These are phyloP conservation scores for Cliona cf. orientalis DNA, from an alignment of 37 sponge, comb jelly and placozoan species.

Conservation along the genomic window DNA sequence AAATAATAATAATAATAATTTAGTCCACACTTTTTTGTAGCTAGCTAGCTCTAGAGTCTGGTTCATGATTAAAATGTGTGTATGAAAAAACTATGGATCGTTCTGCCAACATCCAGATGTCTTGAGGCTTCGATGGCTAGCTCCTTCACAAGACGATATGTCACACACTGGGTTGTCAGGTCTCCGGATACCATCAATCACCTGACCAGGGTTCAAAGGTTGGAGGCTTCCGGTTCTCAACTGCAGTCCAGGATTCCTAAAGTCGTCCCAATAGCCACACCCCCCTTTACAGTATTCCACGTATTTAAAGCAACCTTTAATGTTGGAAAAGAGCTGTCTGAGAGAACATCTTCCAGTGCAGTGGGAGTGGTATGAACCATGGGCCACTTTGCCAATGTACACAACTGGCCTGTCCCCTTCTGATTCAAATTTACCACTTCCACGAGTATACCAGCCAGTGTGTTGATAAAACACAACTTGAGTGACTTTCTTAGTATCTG, in stretches of 20 bases:
- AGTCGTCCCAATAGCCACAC: conserved; percentile 2
- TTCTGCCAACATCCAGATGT: conserved; percentile 1
- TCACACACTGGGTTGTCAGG: neutral
- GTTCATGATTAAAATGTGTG: no score
- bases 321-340: neutral
- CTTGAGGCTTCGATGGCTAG: neutral
- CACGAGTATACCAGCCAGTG: neutral
- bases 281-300: neutral
- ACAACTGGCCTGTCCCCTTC: neutral
- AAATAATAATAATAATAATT: no score
- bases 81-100: no score
- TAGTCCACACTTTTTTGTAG: no score
- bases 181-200: neutral
- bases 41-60: no score
- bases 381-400: no score
- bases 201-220: neutral
- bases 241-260: neutral
- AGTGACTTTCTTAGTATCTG: neutral
- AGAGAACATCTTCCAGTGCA: neutral
- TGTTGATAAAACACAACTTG: neutral
- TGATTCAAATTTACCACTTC: neutral
- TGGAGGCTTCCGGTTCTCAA: neutral
- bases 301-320: neutral
- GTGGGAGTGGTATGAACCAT: neutral
- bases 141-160: neutral